These are phyloP conservation scores for Heliconius nattereri DNA, from an alignment of 1,140 invertebrate species.

Conservation along the genomic window DNA sequence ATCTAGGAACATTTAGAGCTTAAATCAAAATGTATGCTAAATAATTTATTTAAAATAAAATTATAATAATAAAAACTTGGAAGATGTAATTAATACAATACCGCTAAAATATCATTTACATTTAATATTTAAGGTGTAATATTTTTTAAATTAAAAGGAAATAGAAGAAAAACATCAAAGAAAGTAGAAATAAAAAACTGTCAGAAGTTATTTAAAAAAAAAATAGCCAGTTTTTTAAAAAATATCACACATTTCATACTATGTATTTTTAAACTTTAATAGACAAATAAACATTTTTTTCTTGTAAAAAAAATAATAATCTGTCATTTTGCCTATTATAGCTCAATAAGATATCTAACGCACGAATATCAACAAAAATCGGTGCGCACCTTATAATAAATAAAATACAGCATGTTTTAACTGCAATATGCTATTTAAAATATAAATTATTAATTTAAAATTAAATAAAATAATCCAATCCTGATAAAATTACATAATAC, in stretches of 20 bases:
- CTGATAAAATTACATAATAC: slow-evolving; percentile 16
- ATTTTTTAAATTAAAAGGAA: background rate
- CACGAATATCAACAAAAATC: slow-evolving; percentile 41
- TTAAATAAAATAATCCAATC: slow-evolving; percentile 9
- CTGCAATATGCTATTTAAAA: slow-evolving; percentile 36
- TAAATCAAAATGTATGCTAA: slow-evolving; percentile 67
- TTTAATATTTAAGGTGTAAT: slow-evolving; percentile 26
- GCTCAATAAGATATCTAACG: slow-evolving; percentile 27
- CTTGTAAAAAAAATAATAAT: background rate
- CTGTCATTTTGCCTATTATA: background rate
- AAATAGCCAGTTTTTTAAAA: background rate
- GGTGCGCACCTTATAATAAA: slow-evolving; percentile 37
- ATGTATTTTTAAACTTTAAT: slow-evolving; percentile 7
- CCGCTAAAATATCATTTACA: slow-evolving; percentile 33
- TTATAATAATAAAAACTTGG: slow-evolving; percentile 42
- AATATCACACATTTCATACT: slow-evolving; percentile 7
- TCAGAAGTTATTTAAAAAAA: background rate
- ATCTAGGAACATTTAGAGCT: slow-evolving; percentile 77
- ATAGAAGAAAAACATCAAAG: background rate
- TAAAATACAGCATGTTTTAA: slow-evolving; percentile 27
- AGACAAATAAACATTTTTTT: slow-evolving; percentile 6
- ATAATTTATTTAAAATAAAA: slow-evolving; percentile 62
- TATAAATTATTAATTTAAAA: slow-evolving; percentile 8
- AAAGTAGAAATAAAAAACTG: background rate
- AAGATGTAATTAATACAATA: slow-evolving; percentile 46